These are phyloP conservation scores for Mayetiola destructor DNA, from an alignment of 2,888 invertebrate genomes.

Conservation along the genomic window DNA sequence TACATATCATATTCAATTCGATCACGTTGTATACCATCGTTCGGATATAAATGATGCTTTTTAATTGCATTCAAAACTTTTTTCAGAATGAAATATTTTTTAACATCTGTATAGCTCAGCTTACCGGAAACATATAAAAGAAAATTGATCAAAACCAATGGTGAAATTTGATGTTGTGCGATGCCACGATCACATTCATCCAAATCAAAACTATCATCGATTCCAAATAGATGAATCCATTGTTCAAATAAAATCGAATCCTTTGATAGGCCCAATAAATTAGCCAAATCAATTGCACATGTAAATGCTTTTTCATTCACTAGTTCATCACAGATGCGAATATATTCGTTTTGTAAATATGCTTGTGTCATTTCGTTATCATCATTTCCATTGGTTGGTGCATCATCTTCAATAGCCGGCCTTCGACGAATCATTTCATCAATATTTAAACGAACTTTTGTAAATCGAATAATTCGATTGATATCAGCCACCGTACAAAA, in stretches of 20 bases:
- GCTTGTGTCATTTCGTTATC: neutral
- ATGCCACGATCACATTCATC: constrained; percentile 48
- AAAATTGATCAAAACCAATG: constrained; percentile 48
- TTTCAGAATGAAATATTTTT: constrained; percentile 38
- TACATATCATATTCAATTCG: constrained; percentile 35
- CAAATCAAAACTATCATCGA: constrained; percentile 38
- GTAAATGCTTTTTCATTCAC: constrained; percentile 36
- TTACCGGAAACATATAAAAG: constrained; percentile 42
- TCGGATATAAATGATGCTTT: constrained; percentile 31
- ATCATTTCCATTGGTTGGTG: neutral
- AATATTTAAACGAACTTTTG: constrained; percentile 40
- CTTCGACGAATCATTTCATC: constrained; percentile 19
- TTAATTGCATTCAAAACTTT: constrained; percentile 31
- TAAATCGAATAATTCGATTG: constrained; percentile 43
- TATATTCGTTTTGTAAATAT: constrained; percentile 33
- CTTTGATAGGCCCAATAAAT: constrained; percentile 32
- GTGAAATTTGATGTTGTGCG: constrained; percentile 42
- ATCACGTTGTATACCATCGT: constrained; percentile 33
- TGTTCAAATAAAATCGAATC: constrained; percentile 37
- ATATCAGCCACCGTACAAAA: constrained; percentile 37
- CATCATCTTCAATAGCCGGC: neutral
- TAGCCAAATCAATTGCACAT: constrained; percentile 39
- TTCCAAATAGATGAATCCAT: constrained; percentile 37
- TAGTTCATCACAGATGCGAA: constrained; percentile 36
- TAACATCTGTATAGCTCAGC: constrained; percentile 29